These are phyloP conservation scores for Hippoglossus stenolepis DNA, from an alignment of 2,113 vertebrate species.

Conservation along the genomic window DNA sequence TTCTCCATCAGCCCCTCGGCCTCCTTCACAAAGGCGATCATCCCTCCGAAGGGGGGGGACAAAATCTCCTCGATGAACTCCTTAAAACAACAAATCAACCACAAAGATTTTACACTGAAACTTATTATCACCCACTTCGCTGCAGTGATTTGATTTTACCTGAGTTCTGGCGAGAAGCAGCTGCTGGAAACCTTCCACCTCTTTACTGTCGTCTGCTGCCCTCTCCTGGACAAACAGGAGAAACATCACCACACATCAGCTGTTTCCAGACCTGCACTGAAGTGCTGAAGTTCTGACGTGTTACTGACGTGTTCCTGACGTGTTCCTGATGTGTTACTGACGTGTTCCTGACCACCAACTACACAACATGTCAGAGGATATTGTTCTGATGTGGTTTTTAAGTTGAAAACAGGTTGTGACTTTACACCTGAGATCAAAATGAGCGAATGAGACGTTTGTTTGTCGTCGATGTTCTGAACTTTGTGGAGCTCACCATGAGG, in stretches of 20 bases:
- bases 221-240: slow-evolving; percentile 83
- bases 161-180: slow-evolving; percentile 91
- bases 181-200: slow-evolving; percentile 94
- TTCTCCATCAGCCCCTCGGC: slow-evolving; percentile 90
- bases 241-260: neutral
- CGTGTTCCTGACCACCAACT: too few relatives aligned
- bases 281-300: too few relatives aligned
- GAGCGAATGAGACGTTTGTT: neutral
- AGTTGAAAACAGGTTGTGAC: neutral
- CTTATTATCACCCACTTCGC: too few relatives aligned
- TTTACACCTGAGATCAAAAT: neutral
- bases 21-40: slow-evolving; percentile 94
- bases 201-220: slow-evolving; percentile 93
- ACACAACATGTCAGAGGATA: too few relatives aligned
- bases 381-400: too few relatives aligned
- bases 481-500: slow-evolving; percentile 84
- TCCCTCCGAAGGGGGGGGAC: slow-evolving; percentile 90
- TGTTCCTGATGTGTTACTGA: too few relatives aligned
- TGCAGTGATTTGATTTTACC: slow-evolving; percentile 47
- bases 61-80: slow-evolving; percentile 95
- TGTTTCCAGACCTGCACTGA: too few relatives aligned
- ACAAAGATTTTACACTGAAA: neutral
- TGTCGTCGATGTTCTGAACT: neutral
- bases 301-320: too few relatives aligned
- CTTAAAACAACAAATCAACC: slow-evolving; percentile 60